Evolutionary conservation across 2,888 invertebrate species (phyloP).

Genomic region (Agrotis segetum): DNA sequence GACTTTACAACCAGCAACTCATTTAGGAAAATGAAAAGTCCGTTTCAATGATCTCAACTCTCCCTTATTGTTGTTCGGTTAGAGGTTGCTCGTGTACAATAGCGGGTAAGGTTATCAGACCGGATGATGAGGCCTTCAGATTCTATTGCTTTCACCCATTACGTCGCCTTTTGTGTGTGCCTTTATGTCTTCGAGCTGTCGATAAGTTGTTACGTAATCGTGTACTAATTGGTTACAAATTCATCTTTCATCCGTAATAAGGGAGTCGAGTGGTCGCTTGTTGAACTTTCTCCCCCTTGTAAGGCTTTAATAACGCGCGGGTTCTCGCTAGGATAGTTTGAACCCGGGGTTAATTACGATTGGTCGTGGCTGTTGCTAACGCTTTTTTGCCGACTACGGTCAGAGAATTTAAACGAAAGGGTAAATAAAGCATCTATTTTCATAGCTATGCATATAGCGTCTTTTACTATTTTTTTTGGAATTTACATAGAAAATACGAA

Average conservation of each 20-base stretch:
- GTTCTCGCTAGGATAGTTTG: slow-evolving; percentile 65
- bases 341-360: slow-evolving; percentile 76
- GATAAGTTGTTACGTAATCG: slow-evolving; percentile 76
- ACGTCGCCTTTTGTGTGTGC: slow-evolving; percentile 80
- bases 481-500: slow-evolving; percentile 17
- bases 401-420: slow-evolving; percentile 27
- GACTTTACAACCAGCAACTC: slow-evolving; percentile 82
- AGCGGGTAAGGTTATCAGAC: slow-evolving; percentile 87
- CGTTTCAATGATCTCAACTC: slow-evolving; percentile 80
- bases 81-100: slow-evolving; percentile 82
- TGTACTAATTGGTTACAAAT: slow-evolving; percentile 73
- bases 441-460: slow-evolving; percentile 18
- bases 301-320: slow-evolving; percentile 67
- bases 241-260: slow-evolving; percentile 70
- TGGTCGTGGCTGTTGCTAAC: slow-evolving; percentile 52
- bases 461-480: background rate
- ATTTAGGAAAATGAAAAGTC: slow-evolving; percentile 89
- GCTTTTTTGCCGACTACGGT: slow-evolving; percentile 31
- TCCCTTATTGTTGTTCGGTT: slow-evolving; percentile 81
- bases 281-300: slow-evolving; percentile 72
- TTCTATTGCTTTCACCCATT: slow-evolving; percentile 88
- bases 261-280: slow-evolving; percentile 59
- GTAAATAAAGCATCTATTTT: slow-evolving; percentile 27
- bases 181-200: slow-evolving; percentile 68
- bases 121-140: slow-evolving; percentile 87